Percentiles rank a stretch among this genome's conserved stretches.
Conservation (phyloP, 2,888 invertebrate species). For the Deilephila porcellus region DNA sequence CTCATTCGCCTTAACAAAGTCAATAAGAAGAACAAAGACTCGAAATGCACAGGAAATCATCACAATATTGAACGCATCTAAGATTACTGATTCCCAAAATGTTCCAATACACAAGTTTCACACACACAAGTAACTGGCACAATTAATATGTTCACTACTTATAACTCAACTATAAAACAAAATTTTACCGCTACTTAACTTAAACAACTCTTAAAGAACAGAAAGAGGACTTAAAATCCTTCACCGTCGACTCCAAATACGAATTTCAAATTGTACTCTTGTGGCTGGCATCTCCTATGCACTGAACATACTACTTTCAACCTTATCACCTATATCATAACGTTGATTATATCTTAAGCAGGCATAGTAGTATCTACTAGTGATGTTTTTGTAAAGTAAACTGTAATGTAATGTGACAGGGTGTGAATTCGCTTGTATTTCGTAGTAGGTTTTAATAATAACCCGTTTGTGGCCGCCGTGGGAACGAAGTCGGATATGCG, state of each 20-base stretch:
- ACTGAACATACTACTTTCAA: constrained; percentile 47
- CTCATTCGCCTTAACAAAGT: constrained; percentile 47
- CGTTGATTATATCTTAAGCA: constrained; percentile 36
- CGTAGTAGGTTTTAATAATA: constrained; percentile 81
- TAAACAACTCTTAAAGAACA: constrained; percentile 75
- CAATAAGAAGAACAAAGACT: constrained; percentile 39
- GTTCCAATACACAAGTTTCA: constrained; percentile 42
- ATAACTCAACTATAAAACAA: constrained; percentile 74
- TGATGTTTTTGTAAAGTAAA: constrained; percentile 50
- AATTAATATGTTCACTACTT: constrained; percentile 77
- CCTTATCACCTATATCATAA: constrained; percentile 34
- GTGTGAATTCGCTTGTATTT: constrained; percentile 54
- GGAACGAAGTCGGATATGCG: constrained; percentile 84
- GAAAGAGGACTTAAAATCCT: constrained; percentile 82
- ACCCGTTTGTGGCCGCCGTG: constrained; percentile 82
- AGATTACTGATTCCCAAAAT: constrained; percentile 43
- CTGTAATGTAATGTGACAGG: constrained; percentile 51
- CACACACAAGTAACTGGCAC: constrained; percentile 61
- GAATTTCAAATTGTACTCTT: constrained; percentile 82
- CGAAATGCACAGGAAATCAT: constrained; percentile 41
- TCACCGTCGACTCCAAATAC: constrained; percentile 79
- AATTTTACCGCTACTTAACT: constrained; percentile 78
- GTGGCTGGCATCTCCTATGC: constrained; percentile 66
- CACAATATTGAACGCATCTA: constrained; percentile 38
- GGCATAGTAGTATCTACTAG: constrained; percentile 54